A percentile compares a stretch with the other conserved stretches of the same genome.
These are phyloP conservation scores for Bradypus variegatus DNA, from an alignment of 2,797 vertebrate species.

Conservation along the genomic window DNA sequence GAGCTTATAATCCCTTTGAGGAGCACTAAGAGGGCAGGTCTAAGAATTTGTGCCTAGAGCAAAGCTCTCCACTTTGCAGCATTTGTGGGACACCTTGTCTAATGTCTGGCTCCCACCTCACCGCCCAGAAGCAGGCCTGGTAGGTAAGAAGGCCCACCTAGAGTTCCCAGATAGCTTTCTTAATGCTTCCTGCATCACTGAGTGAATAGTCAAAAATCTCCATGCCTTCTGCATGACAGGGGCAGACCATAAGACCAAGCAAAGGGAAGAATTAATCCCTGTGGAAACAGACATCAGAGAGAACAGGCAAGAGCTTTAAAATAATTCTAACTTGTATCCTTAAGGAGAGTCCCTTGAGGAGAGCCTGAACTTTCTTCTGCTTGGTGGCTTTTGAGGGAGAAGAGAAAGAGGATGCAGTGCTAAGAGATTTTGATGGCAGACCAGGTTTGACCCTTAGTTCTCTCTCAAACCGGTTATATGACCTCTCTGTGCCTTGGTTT, in stretches of 20 bases:
- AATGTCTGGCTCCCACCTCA: background rate
- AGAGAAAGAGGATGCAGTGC: background rate
- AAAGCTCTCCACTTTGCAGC: background rate
- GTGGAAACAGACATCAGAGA: background rate
- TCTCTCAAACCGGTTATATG: background rate
- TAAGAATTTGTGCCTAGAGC: background rate
- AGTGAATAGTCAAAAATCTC: background rate
- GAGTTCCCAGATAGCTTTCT: background rate
- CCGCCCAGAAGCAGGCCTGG: background rate
- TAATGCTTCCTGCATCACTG: background rate
- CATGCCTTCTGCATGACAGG: background rate
- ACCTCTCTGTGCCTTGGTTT: background rate
- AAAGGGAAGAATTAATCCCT: background rate
- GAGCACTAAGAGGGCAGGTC: no score
- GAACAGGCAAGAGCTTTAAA: background rate
- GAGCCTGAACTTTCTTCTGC: background rate
- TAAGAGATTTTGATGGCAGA: background rate
- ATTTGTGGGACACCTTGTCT: accelerated
- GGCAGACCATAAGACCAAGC: background rate
- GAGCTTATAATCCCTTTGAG: background rate
- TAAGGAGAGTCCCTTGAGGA: background rate
- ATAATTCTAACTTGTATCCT: background rate
- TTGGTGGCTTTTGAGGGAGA: background rate
- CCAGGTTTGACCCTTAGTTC: background rate
- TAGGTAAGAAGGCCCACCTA: background rate